Conservation (phyloP, 2,113 vertebrate genomes). For the Sylvilagus bachmani region DNA sequence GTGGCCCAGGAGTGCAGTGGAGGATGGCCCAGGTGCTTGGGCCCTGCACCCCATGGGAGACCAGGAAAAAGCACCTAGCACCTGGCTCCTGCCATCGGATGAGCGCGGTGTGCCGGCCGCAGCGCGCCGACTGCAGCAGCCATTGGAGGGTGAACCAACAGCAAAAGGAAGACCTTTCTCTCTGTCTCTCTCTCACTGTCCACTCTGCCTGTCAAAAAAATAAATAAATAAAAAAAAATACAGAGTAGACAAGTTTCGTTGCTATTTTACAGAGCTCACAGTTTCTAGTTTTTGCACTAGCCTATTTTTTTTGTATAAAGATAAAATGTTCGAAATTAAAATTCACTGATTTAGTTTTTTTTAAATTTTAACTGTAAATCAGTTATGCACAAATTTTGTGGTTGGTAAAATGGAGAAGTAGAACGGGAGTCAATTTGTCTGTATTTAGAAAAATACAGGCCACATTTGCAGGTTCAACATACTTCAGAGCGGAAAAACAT, state of each 20-base stretch:
- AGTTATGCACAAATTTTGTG: background rate
- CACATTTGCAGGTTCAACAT: background rate
- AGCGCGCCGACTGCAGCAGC: too few relatives aligned
- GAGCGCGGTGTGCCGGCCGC: too few relatives aligned
- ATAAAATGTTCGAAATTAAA: constrained; percentile 35
- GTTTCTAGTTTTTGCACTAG: background rate
- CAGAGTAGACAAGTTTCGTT: background rate
- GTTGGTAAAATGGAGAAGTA: background rate
- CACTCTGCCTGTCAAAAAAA: too few relatives aligned
- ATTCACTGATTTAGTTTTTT: background rate
- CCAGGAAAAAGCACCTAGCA: too few relatives aligned
- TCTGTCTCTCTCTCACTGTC: too few relatives aligned
- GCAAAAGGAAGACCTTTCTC: too few relatives aligned
- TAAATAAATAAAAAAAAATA: too few relatives aligned
- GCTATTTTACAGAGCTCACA: background rate
- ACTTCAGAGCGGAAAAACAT: background rate
- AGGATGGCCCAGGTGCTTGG: too few relatives aligned
- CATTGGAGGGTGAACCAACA: too few relatives aligned
- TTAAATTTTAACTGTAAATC: background rate
- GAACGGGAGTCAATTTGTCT: constrained; percentile 4
- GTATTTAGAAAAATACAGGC: background rate
- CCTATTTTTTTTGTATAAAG: background rate
- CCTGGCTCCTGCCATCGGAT: too few relatives aligned
- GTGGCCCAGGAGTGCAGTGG: too few relatives aligned
- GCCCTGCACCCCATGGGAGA: too few relatives aligned